Percentiles rank a stretch among this genome's conserved stretches.
phyloP scores from a whole-genome alignment of 2,888 invertebrate genomes.

The Apodemia mormo region DNA sequence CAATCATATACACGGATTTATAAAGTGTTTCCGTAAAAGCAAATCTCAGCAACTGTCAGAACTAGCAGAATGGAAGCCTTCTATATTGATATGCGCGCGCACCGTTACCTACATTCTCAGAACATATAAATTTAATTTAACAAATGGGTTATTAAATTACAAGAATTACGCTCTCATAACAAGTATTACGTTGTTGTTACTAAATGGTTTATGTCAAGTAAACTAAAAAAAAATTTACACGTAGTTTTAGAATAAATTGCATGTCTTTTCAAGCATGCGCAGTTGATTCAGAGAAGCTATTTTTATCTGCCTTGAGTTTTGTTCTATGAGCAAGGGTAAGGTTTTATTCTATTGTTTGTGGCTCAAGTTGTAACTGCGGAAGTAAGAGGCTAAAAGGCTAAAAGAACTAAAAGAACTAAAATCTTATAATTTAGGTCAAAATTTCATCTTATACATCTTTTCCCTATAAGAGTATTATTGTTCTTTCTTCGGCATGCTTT shows the following conservation, averaged over 20 bases:
- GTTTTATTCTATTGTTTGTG: too few species aligned
- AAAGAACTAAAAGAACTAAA: too few species aligned
- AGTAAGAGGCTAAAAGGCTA: too few species aligned
- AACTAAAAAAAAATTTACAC: neutral
- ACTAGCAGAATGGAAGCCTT: constrained; percentile 51
- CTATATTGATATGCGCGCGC: constrained; percentile 65
- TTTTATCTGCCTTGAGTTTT: neutral
- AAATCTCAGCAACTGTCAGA: neutral
- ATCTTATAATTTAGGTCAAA: too few species aligned
- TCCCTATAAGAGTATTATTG: too few species aligned
- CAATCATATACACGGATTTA: neutral
- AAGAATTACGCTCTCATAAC: constrained; percentile 24
- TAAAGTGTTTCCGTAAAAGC: neutral
- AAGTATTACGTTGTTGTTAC: neutral
- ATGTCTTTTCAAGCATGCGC: neutral
- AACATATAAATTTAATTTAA: constrained; percentile 57
- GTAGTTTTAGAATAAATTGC: neutral
- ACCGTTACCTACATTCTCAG: constrained; percentile 59
- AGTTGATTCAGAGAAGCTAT: neutral
- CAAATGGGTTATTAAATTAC: constrained; percentile 25
- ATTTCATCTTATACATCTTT: too few species aligned
- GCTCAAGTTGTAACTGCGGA: too few species aligned
- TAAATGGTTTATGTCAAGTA: neutral
- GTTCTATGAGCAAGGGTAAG: neutral
- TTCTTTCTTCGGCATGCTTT: too few species aligned